Evolutionary conservation across 2,888 invertebrate species (phyloP).

Genomic region (Perdita meconis): DNA sequence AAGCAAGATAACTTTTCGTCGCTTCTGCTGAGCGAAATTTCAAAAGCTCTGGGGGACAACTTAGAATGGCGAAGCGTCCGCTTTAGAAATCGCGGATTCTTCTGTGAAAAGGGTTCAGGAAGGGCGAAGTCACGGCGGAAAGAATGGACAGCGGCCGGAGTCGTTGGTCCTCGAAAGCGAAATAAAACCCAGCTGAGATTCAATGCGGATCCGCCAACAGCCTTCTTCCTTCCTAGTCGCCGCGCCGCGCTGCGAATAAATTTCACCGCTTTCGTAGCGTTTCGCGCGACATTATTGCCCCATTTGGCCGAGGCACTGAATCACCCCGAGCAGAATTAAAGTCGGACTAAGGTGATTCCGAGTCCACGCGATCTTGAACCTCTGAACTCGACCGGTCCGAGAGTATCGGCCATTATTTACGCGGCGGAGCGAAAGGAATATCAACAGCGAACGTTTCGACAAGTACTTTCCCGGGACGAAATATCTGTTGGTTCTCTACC

Average conservation of each 20-base stretch:
- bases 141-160: background rate
- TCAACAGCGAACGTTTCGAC: conserved; percentile 5
- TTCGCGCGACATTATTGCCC: conserved; percentile 32
- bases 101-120: background rate
- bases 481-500: conserved; percentile 14
- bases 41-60: too few species aligned
- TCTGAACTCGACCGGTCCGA: background rate
- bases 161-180: background rate
- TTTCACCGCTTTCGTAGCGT: conserved; percentile 1
- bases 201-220: background rate
- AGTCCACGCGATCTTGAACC: background rate
- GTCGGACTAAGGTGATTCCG: conserved; percentile 6
- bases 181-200: conserved; percentile 4
- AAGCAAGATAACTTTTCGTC: background rate
- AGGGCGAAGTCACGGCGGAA: background rate
- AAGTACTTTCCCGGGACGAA: background rate
- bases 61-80: too few species aligned
- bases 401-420: conserved; percentile 17
- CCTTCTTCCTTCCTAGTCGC: background rate
- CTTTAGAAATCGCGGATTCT: background rate
- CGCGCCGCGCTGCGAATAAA: conserved; percentile 18
- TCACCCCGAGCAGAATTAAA: conserved; percentile 25
- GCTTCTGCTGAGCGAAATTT: background rate
- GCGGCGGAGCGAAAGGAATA: conserved; percentile 3
- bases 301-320: conserved; percentile 22